A percentile compares a stretch with the other conserved stretches of the same genome.
These are phyloP conservation scores for Sisor rabdophorus DNA, from an alignment of 2,113 vertebrate species.

Conservation along the genomic window DNA sequence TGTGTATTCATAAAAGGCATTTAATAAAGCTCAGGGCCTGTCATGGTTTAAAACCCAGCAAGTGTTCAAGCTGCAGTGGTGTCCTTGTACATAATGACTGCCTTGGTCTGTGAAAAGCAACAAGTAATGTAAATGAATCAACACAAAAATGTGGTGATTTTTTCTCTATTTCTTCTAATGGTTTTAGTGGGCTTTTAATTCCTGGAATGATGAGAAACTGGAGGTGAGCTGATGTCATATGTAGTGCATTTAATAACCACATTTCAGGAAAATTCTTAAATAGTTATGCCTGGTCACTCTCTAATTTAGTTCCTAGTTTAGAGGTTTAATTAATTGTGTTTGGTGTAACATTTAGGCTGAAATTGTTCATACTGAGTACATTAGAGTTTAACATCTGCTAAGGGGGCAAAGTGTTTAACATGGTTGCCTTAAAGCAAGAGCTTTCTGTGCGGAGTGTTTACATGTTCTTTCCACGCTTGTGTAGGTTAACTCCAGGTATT, in stretches of 20 bases:
- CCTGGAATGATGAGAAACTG: not conserved
- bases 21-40: conserved; percentile 11
- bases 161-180: too few species aligned
- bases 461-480: too few species aligned
- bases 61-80: conserved; percentile 15
- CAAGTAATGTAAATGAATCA: conserved; percentile 12
- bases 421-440: too few species aligned
- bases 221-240: not conserved
- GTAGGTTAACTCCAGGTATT: too few species aligned
- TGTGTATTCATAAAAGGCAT: not conserved
- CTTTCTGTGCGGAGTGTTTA: too few species aligned
- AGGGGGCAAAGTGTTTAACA: not conserved
- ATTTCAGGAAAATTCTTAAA: not conserved
- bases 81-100: conserved; percentile 16
- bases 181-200: not conserved
- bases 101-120: conserved; percentile 36
- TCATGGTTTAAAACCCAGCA: not conserved
- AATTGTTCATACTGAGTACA: not conserved
- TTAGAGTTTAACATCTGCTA: not conserved
- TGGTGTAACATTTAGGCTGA: not conserved
- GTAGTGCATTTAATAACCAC: not conserved
- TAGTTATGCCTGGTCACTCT: not conserved
- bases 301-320: not conserved
- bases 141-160: conserved; percentile 3
- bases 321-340: not conserved